Evolutionary conservation across 2,888 invertebrate species (phyloP).

Genomic region (Melinopterus prodromus): DNA sequence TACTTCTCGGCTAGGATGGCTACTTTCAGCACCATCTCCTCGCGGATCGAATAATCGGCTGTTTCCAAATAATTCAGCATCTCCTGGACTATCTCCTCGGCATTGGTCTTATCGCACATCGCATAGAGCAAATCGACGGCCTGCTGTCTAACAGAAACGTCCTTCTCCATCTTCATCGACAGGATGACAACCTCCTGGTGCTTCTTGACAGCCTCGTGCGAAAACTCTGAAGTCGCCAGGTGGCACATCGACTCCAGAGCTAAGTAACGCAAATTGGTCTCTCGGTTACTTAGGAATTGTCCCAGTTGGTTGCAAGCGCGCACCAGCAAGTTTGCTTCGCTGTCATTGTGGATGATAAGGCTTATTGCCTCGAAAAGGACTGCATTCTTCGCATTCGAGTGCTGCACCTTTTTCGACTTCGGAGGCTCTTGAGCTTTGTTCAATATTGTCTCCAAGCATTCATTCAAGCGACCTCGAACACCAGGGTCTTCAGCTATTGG

Average conservation of each 20-base stretch:
- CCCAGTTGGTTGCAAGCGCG: constrained; percentile 99
- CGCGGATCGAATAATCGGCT: constrained; percentile 98
- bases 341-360: constrained; percentile 98
- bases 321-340: constrained; percentile 95
- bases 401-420: constrained; percentile 99
- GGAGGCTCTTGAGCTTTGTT: constrained; percentile 99
- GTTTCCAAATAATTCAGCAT: constrained; percentile 99
- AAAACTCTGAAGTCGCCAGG: constrained; percentile 98
- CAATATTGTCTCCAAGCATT: constrained; percentile 97
- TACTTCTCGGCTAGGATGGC: constrained; percentile 99
- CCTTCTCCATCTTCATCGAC: constrained; percentile 99
- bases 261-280: constrained; percentile 97
- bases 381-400: constrained; percentile 99
- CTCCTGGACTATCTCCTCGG: constrained; percentile 99
- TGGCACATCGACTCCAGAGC: constrained; percentile 99
- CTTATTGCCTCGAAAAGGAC: constrained; percentile 99
- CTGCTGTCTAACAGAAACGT: constrained; percentile 96
- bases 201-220: constrained; percentile 99
- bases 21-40: constrained; percentile 99
- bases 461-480: constrained; percentile 93
- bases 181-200: constrained; percentile 99
- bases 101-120: constrained; percentile 99
- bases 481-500: constrained; percentile 85
- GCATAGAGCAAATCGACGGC: constrained; percentile 98
- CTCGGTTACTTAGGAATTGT: constrained; percentile 95